Percentiles rank a stretch among this genome's conserved stretches.
Evolutionary conservation across 1,140 invertebrate genomes (phyloP).

Genomic region (Dufourea novaeangliae): DNA sequence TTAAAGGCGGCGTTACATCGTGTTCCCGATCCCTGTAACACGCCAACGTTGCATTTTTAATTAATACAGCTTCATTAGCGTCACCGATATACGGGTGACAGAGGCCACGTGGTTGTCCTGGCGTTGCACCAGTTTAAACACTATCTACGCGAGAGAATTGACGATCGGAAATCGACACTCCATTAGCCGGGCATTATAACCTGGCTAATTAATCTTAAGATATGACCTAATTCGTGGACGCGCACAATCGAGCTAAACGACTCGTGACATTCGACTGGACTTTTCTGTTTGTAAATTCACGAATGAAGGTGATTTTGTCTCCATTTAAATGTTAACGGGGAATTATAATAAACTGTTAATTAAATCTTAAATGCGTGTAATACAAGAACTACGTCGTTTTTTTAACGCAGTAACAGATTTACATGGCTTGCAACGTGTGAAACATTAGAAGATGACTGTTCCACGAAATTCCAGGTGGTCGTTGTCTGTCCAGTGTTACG

Average conservation of each 20-base stretch:
- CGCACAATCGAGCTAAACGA: not conserved
- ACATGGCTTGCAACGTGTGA: not conserved
- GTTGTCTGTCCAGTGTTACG: not conserved
- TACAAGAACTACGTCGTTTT: no score
- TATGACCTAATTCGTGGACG: constrained; percentile 29
- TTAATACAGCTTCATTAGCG: constrained; percentile 69
- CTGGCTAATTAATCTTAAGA: constrained; percentile 68
- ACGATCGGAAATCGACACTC: constrained; percentile 49
- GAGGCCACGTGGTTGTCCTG: constrained; percentile 37
- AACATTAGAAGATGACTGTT: not conserved
- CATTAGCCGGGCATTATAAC: constrained; percentile 54
- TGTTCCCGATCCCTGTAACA: constrained; percentile 15
- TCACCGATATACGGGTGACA: constrained; percentile 38
- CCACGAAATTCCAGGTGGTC: not conserved
- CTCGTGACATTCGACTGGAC: no score
- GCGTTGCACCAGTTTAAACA: constrained; percentile 40
- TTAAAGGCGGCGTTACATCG: constrained; percentile 25
- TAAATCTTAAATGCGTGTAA: no score
- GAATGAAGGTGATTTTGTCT: no score
- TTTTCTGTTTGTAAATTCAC: no score
- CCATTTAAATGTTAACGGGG: no score
- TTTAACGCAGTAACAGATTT: not conserved
- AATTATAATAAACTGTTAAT: no score
- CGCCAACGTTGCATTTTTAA: constrained; percentile 61
- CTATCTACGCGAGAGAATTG: constrained; percentile 31